A percentile compares a stretch with the other conserved stretches of the same genome.
Conservation (phyloP, 2,797 vertebrate genomes). For the Momotus momota region DNA sequence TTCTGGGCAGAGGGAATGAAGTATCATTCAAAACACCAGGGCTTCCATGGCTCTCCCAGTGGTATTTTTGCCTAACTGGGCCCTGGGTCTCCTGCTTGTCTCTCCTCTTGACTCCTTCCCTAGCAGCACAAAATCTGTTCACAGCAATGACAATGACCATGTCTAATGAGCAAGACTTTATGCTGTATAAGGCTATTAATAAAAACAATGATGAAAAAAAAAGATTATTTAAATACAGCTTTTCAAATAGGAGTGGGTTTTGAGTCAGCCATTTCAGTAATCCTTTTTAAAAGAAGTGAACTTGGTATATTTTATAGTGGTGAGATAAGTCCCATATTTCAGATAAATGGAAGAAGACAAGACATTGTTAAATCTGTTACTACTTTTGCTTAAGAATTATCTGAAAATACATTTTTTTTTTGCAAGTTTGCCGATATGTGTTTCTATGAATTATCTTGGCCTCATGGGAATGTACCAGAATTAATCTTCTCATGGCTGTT, state of each 20-base stretch:
- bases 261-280: not conserved
- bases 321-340: not conserved
- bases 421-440: not conserved
- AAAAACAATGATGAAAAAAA: not conserved
- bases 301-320: not conserved
- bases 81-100: not conserved
- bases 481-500: not conserved
- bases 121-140: not conserved
- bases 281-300: not conserved
- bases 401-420: not conserved
- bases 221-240: fast-evolving
- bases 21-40: not conserved
- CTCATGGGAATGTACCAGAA: not conserved
- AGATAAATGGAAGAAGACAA: not conserved
- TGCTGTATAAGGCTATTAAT: not conserved
- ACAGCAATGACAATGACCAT: not conserved
- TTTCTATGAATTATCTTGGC: not conserved
- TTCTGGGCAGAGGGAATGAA: not conserved
- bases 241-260: not conserved
- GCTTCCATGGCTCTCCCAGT: not conserved
- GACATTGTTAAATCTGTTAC: not conserved
- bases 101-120: not conserved
- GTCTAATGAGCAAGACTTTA: not conserved
- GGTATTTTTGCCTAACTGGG: not conserved
- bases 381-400: not conserved